Evolutionary conservation across 2,113 vertebrate genomes (phyloP).

Genomic region (Xiphias gladius): DNA sequence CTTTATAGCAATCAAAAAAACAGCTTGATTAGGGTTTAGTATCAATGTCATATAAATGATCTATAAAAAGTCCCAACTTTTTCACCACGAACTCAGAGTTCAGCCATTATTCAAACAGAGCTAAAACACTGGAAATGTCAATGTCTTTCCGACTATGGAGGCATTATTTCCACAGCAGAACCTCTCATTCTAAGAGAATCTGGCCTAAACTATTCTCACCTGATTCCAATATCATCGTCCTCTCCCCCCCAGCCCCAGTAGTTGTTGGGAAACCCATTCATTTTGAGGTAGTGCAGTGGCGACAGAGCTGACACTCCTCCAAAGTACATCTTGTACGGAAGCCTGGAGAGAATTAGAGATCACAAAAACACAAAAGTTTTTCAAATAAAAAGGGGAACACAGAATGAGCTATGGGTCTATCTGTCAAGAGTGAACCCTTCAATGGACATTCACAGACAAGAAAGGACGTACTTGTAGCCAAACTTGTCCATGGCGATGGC

Average conservation of each 20-base stretch:
- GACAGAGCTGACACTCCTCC: conserved; percentile 87
- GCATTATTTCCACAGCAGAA: background rate
- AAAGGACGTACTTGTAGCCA: conserved; percentile 86
- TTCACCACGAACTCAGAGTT: no score
- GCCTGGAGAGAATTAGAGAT: conserved; percentile 68
- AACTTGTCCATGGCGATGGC: conserved; percentile 91
- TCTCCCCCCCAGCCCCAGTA: conserved; percentile 89
- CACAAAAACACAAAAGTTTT: background rate
- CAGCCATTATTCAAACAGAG: no score
- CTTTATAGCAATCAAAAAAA: background rate
- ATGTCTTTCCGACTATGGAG: background rate
- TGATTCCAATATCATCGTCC: conserved; percentile 86
- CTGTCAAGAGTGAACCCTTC: background rate
- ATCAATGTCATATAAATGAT: background rate
- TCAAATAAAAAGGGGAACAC: background rate
- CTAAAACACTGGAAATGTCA: background rate
- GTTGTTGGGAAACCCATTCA: conserved; percentile 88
- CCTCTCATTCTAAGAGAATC: background rate
- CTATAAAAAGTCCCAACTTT: no score
- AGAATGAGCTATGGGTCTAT: background rate
- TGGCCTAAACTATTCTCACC: conserved; percentile 70
- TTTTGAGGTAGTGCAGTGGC: conserved; percentile 87
- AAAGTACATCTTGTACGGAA: conserved; percentile 86
- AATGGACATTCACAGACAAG: background rate
- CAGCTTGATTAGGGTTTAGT: background rate